Base-by-base conservation (phyloP, 2,888 invertebrate genomes). In the Heteropelma amictum region DNA sequence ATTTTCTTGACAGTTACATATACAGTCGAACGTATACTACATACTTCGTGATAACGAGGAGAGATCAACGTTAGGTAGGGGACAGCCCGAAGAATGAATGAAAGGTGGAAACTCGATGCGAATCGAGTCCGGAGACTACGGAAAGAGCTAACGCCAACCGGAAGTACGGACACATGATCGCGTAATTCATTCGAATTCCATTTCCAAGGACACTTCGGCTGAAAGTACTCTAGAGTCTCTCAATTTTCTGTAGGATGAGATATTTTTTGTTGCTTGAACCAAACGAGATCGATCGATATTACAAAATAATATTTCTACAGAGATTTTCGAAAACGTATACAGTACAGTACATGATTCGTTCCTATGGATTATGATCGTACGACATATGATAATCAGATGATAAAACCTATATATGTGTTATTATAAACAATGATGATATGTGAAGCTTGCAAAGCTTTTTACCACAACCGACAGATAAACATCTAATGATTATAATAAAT, bases 131-230 rank as follows among this genome's bases (percentile, higher is more conserved):
- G 63, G 61, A 49, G 54, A 69, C 63, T 61, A 51, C 54, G 49
- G 56, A 40, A 30, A 10, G 56, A 60, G 72, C 73, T 74, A 78
- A 76, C 78, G 79, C 54, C 49, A 63, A 71, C 71, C 75, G 75
- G 80, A 83, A 83, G 80, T 77, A 84, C 84, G 84, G 83, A 79
- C 82, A 80, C 82, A 77, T 83, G 80, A 76, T 80, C 82, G 77
- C 82, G 80, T 67, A 69, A 78, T 80, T 81, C 81, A 81, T 84
- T 83, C 80, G 79, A 80, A 77, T 80, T 81, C 80, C 72, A 72
- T 77, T 77, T 77, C 71, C 82, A 82, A 78, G 78, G 82, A 79
- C 79, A 56, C 61, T 64, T 40, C 30, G 63, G 35, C 51, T 33
- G 35, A 12, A 33, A 42, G 26, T 42, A 19, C 26, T 47, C 33